phyloP scores from a whole-genome alignment of 1,140 invertebrate genomes.

The Drosophila pectinifera region DNA sequence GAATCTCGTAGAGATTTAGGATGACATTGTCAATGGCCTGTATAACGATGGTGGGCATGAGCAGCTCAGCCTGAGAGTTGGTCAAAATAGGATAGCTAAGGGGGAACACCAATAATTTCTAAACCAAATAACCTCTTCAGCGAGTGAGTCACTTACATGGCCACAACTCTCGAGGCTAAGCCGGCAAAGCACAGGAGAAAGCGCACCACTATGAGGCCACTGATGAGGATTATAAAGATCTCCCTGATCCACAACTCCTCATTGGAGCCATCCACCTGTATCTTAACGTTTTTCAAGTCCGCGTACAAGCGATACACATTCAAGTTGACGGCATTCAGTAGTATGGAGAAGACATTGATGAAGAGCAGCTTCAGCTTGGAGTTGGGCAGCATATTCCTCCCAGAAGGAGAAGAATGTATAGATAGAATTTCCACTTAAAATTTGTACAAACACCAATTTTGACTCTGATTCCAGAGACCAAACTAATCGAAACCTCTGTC shows the following conservation, averaged over 20 bases:
- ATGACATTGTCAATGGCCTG: conserved; percentile 68
- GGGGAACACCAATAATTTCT: background rate
- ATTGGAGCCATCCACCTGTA: conserved; percentile 26
- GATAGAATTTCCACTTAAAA: conserved; percentile 5
- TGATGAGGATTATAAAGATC: conserved; percentile 52
- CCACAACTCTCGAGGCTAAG: conserved; percentile 64
- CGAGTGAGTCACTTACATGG: conserved; percentile 57
- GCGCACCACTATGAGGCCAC: conserved; percentile 47
- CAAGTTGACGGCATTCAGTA: conserved; percentile 61
- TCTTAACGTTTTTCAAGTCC: conserved; percentile 53
- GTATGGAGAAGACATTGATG: conserved; percentile 63
- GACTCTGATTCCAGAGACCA: conserved; percentile 23
- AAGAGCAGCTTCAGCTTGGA: conserved; percentile 60
- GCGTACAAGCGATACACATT: conserved; percentile 58
- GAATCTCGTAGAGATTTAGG: conserved; percentile 60
- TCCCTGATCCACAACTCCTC: conserved; percentile 59
- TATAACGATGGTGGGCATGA: conserved; percentile 67
- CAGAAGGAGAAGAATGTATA: background rate
- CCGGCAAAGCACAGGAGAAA: conserved; percentile 64
- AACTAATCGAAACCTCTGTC: conserved; percentile 1
- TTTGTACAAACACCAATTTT: background rate
- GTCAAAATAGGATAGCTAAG: conserved; percentile 72
- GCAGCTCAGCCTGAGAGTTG: conserved; percentile 61
- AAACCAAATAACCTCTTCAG: background rate
- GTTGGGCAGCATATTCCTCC: conserved; percentile 37